Evolutionary conservation across 1,140 invertebrate genomes (phyloP), one percentile per base, ranked within the genome.

Genomic region (Pemphigus obesinymphae): DNA sequence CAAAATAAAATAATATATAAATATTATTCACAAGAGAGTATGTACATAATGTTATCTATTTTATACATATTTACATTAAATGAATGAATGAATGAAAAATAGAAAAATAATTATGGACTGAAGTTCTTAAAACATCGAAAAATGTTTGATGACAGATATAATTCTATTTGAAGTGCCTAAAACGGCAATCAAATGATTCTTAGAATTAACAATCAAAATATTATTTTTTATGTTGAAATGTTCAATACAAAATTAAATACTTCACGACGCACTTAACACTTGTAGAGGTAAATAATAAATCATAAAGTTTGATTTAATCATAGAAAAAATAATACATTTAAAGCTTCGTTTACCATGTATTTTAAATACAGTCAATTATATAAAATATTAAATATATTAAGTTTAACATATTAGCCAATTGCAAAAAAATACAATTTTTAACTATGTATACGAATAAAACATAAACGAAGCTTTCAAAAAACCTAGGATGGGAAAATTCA

Each of bases 201-300:
- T 80, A 80, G 76, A 80, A 63, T 61, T 80, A 63, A 80, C 76
- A 80, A 80, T 61, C n/a, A 78, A 55, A 58, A 78, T 80, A 43
- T 63, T 11, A 13, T 61, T 43, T 26, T 8, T 63, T 29, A 61
- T 63, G 43, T 80, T 29, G 76, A 43, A 80, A 80, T 26, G 23
- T 58, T 80, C 76, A 43, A 80, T 80, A 80, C 76, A 80, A 80
- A 63, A 80, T 58, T 26, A 80, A 80, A 29, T 63, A 29, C 34
- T 80, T 78, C 10, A 43, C 13, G n/a, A 80, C 29, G 34, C 23
- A 61, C 55, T 63, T 43, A 58, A 80, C 31, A 76, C 34, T 80
- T 43, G 29, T 58, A 76, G 34, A 66, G 15, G 34, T n/a, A n/a
- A n/a, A 31, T 29, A 58, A 58, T 55, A 78, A 78, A 78, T 53